These are phyloP conservation scores for Protonibea diacanthus DNA, from an alignment of 2,797 vertebrate genomes.

Conservation along the genomic window DNA sequence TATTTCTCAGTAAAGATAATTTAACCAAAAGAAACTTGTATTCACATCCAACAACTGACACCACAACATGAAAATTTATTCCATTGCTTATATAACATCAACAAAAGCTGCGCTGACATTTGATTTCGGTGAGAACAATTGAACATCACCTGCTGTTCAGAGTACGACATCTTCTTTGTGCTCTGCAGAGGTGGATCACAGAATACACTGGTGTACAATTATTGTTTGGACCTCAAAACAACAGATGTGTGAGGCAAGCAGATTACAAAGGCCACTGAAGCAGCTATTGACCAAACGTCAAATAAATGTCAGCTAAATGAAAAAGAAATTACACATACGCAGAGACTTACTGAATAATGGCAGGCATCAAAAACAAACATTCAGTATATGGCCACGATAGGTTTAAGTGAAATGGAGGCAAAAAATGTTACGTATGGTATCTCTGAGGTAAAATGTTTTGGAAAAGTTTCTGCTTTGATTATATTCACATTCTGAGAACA, in stretches of 20 bases:
- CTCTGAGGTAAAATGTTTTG: conserved; percentile 7
- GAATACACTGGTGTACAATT: conserved; percentile 40
- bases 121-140: conserved; percentile 49
- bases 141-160: conserved; percentile 55
- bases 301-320: conserved; percentile 28
- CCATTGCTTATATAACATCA: conserved; percentile 27
- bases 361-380: conserved; percentile 1
- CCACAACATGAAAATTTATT: conserved; percentile 17
- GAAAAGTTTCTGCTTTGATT: conserved; percentile 37
- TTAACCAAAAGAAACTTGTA: conserved; percentile 1
- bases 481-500: conserved; percentile 19
- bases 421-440: neutral
- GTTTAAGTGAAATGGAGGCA: neutral
- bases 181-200: conserved; percentile 31
- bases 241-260: conserved; percentile 38
- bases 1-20: conserved; percentile 15
- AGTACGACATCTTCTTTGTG: conserved; percentile 29
- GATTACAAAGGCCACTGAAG: conserved; percentile 43
- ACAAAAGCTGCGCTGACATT: conserved; percentile 49
- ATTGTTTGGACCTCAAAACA: conserved; percentile 50
- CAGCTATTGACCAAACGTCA: conserved; percentile 45
- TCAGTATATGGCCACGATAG: neutral
- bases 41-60: conserved; percentile 24
- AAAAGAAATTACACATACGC: neutral
- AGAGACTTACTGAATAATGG: conserved; percentile 8